Evolutionary conservation across 2,797 vertebrate species (phyloP).

Genomic region (Etheostoma nigrum): DNA sequence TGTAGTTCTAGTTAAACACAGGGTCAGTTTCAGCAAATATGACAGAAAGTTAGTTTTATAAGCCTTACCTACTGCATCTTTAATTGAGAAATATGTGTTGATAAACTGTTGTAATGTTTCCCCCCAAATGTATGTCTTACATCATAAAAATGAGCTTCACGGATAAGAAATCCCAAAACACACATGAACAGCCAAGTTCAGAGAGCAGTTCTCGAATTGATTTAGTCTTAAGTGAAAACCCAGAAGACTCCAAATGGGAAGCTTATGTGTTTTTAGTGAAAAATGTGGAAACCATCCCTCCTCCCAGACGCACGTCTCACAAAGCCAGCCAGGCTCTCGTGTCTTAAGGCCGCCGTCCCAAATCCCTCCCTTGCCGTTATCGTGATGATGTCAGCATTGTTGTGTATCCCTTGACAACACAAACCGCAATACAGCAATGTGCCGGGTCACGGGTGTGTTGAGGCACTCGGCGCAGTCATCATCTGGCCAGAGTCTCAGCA

Average conservation of each 20-base stretch:
- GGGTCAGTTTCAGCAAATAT: no score
- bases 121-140: not conserved
- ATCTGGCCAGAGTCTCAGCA: conserved; percentile 33
- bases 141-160: not conserved
- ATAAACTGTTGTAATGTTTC: not conserved
- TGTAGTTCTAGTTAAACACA: no score
- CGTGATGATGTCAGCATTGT: conserved; percentile 67
- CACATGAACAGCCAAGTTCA: not conserved
- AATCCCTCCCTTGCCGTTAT: conserved; percentile 32
- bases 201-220: conserved; percentile 16
- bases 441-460: conserved; percentile 40
- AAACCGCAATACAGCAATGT: conserved; percentile 36
- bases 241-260: conserved; percentile 41
- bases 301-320: conserved; percentile 14
- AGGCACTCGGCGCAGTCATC: conserved; percentile 19
- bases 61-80: no score
- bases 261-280: conserved; percentile 32
- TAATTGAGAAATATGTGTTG: not conserved
- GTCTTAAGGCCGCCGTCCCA: conserved; percentile 13
- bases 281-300: conserved; percentile 46
- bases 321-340: conserved; percentile 19
- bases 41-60: no score
- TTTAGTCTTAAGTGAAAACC: conserved; percentile 20
- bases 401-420: conserved; percentile 66
- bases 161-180: conserved; percentile 8